These are phyloP conservation scores for Synergus laeviventris DNA, from an alignment of 2,888 invertebrate genomes.

Conservation along the genomic window DNA sequence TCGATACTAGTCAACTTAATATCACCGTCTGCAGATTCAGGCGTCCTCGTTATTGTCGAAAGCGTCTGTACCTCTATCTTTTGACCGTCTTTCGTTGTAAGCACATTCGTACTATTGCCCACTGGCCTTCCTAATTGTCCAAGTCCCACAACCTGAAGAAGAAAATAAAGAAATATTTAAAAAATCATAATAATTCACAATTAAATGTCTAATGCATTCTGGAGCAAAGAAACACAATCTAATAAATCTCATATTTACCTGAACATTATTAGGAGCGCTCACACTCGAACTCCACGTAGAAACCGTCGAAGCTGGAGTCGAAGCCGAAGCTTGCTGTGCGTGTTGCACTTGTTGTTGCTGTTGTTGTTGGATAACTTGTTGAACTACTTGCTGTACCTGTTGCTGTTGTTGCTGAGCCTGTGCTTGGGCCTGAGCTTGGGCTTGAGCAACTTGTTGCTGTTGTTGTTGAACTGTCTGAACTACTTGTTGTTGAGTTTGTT, in stretches of 20 bases:
- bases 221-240: not conserved
- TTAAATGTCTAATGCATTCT: constrained; percentile 3
- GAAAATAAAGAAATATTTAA: not conserved
- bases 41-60: constrained; percentile 67
- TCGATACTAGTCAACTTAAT: constrained; percentile 74
- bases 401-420: constrained; percentile 58
- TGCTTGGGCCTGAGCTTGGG: constrained; percentile 59
- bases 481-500: constrained; percentile 57
- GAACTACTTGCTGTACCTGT: constrained; percentile 54
- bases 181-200: not conserved
- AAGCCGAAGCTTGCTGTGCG: constrained; percentile 72
- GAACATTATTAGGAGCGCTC: constrained; percentile 72
- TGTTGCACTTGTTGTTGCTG: constrained; percentile 69
- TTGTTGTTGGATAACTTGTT: constrained; percentile 55
- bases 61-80: constrained; percentile 73
- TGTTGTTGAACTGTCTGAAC: constrained; percentile 65
- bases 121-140: constrained; percentile 67
- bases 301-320: constrained; percentile 71
- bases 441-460: constrained; percentile 61
- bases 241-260: constrained; percentile 57
- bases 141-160: constrained; percentile 69
- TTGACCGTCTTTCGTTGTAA: constrained; percentile 73
- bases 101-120: constrained; percentile 63
- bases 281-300: constrained; percentile 73
- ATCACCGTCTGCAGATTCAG: constrained; percentile 64